phyloP scores from a whole-genome alignment of 2,113 vertebrate genomes.

The Sturnus vulgaris region DNA sequence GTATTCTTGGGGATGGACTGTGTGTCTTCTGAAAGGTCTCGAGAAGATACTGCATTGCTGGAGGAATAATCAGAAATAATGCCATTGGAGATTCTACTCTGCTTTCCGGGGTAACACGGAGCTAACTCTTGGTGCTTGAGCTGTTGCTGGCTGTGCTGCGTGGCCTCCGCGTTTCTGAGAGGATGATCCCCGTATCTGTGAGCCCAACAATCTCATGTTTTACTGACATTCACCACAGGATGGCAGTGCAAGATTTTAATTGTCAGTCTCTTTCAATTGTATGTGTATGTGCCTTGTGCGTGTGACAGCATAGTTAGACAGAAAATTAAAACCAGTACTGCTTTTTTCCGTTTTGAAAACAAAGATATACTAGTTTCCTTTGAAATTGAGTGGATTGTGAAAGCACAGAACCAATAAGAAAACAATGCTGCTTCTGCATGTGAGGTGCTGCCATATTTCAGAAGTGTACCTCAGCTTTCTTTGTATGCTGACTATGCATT shows the following conservation, averaged over 20 bases:
- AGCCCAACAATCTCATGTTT: neutral
- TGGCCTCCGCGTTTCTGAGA: neutral
- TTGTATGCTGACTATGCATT: neutral
- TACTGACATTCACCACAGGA: conserved; percentile 19
- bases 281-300: neutral
- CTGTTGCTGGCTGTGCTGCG: neutral
- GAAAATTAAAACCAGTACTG: conserved; percentile 46
- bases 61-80: neutral
- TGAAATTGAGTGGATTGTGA: neutral
- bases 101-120: neutral
- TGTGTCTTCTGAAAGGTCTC: neutral
- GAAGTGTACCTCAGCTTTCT: neutral
- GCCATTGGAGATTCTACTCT: neutral
- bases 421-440: neutral
- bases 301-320: neutral
- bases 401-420: neutral
- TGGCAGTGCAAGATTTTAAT: conserved; percentile 46
- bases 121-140: neutral
- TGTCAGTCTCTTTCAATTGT: neutral
- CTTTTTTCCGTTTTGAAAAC: conserved; percentile 36
- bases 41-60: neutral
- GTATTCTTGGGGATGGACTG: neutral
- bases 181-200: fast-evolving
- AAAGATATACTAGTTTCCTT: neutral
- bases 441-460: neutral